Evolutionary conservation across 2,888 invertebrate genomes (phyloP), one percentile per base, ranked within the genome.

Genomic region (Dusona sp.): DNA sequence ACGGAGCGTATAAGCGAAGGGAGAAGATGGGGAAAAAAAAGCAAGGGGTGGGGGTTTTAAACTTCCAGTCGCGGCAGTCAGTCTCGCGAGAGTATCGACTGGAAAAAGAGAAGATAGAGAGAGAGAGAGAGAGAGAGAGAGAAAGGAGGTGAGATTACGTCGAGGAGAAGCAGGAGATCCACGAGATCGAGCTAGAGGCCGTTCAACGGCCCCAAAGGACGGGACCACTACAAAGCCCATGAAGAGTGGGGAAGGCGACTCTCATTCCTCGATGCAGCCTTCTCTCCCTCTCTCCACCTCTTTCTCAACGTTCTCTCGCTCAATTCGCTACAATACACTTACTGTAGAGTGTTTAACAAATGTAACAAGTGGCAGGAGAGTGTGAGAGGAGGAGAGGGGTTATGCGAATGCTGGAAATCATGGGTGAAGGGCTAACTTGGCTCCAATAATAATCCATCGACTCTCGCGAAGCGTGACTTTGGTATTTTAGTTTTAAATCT

Each of bases 171-270:
- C 57, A 84, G 80, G 85, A 84, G 80, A 84, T 88, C 81, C 73
- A 81, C 75, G 84, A 79, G 84, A 86, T 84, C 84, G 79, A 82
- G 86, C 86, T 86, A 86, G 82, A 82, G 86, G 86, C 86, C 86
- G 86, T 86, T 86, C 86, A 86, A 86, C 86, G 86, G 86, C 86
- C 86, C 84, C 86, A 86, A 86, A 86, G 86, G 86, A 86, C 86
- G 84, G 81, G 64, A 78, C 68, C 77, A 74, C 77, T 86, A 73
- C 64, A 65, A 75, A 19, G 33, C 36, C 19, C 22, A 16, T 36
- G 19, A 57, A 68, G 73, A 61, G 61, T 61, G 61, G 84, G 78
- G 25, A 81, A 38, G 73, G 64, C 65, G 45, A 70, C 33, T 64
- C 29, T 64, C 29, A 57, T 42, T 67, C 54, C 57, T 75, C 64